Evolutionary conservation across 2,888 invertebrate genomes (phyloP).

Genomic region (Lypha dubia): DNA sequence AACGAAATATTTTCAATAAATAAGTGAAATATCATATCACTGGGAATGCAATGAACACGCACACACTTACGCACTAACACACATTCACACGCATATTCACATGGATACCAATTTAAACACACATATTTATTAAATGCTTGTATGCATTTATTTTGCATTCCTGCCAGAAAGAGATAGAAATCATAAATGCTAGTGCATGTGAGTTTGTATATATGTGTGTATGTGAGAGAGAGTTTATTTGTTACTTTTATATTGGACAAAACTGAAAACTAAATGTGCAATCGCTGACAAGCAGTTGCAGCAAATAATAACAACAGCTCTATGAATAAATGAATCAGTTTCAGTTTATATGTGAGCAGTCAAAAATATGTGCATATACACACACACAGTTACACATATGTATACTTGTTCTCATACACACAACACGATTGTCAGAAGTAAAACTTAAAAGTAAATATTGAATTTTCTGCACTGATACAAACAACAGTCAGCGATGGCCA

Average conservation of each 20-base stretch:
- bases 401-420: too few species aligned
- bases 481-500: constrained; percentile 38
- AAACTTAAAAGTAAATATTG: constrained; percentile 71
- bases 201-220: neutral
- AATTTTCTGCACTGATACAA: constrained; percentile 56
- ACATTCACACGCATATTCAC: neutral
- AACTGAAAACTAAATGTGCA: constrained; percentile 71
- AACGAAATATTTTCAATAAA: constrained; percentile 71
- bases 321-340: constrained; percentile 23
- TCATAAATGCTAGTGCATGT: neutral
- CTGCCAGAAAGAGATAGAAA: neutral
- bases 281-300: constrained; percentile 71
- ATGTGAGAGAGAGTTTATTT: constrained; percentile 22
- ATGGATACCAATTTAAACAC: constrained; percentile 4
- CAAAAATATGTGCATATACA: too few species aligned
- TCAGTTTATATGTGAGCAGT: neutral
- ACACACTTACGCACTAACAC: constrained; percentile 1
- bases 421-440: constrained; percentile 62
- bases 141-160: constrained; percentile 16
- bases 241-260: constrained; percentile 62
- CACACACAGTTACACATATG: neutral
- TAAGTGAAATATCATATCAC: constrained; percentile 72
- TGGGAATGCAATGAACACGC: constrained; percentile 48
- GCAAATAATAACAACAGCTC: constrained; percentile 30
- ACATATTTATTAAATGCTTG: constrained; percentile 50